Evolutionary conservation across 2,888 invertebrate genomes (phyloP).

Genomic region (Cremastinae sp.): DNA sequence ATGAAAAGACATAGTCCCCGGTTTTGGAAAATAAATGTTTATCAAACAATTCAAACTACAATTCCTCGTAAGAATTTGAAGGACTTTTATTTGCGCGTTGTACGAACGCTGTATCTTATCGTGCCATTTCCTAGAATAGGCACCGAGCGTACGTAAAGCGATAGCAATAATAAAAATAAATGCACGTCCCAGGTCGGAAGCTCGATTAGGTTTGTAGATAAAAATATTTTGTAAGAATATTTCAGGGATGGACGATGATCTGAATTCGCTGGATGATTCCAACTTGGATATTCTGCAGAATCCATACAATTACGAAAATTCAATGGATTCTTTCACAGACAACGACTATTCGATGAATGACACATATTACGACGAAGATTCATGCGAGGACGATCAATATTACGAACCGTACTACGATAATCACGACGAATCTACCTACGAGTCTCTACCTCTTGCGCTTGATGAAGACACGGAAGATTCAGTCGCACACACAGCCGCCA

Average conservation of each 20-base stretch:
- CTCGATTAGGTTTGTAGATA: not conserved
- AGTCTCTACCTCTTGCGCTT: not conserved
- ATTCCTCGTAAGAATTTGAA: too few species aligned
- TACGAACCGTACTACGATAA: too few species aligned
- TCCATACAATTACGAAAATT: constrained; percentile 12
- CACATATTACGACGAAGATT: constrained; percentile 29
- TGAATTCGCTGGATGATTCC: not conserved
- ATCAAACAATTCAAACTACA: too few species aligned
- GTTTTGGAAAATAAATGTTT: too few species aligned
- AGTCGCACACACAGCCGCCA: not conserved
- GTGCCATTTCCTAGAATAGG: not conserved
- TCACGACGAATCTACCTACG: not conserved
- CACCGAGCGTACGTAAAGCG: too few species aligned
- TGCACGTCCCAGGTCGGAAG: not conserved
- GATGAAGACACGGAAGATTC: not conserved
- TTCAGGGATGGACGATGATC: not conserved
- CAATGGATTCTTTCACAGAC: not conserved
- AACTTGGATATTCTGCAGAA: not conserved
- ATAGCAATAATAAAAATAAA: not conserved
- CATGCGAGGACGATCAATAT: constrained; percentile 9
- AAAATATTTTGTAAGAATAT: not conserved
- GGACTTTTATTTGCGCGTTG: too few species aligned
- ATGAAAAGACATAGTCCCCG: too few species aligned
- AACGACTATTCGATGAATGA: too few species aligned
- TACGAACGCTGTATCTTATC: too few species aligned